Base-by-base conservation (phyloP, 2,797 vertebrate genomes). In the Pygocentrus nattereri region DNA sequence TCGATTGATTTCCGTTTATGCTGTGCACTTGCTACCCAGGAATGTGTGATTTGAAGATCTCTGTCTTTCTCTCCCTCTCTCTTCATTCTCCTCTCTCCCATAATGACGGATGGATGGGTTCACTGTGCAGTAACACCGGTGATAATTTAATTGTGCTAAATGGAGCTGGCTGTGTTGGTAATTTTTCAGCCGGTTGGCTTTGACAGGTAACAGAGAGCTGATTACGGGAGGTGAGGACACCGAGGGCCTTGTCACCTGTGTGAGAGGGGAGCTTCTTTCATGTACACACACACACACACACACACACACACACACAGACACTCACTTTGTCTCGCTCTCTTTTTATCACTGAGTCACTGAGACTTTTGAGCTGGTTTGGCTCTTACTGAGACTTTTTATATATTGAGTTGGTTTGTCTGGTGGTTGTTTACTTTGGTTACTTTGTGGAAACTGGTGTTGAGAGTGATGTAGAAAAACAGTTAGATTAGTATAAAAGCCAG, bases 81-180 rank as follows among this genome's bases (percentile, higher is more conserved):
- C 61, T 64, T 30, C 64, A 5, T 19, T 21, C 27, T 38, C 18
- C 15, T 16, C 52, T 38, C 31, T 62, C 65, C 52, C 73, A 78
- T 89, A 89, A 91, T 91, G 88, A 90, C 88, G 89, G 90, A 89
- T 88, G 89, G 88, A 90, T 88, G 88, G 88, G 74, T 89, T 93
- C 94, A 93, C 93, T 93, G 88, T 91, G 88, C 95, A 95, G 94
- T 95, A 95, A 97, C 96, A 96, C 96, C 95, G 89, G 94, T 97
- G 95, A 96, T 96, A 95, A 97, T 96, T 97, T 96, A 96, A 97
- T 98, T 96, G 96, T 96, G 95, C 95, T 97, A 95, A 96, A 94
- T 94, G 95, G 94, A 91, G 94, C 95, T 95, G 95, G 95, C 95
- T 93, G 95, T 95, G 93, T 95, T 90, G 90, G 88, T 92, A 88